Base-by-base conservation (phyloP, 2,888 invertebrate genomes). In the Bellardia bayeri region DNA sequence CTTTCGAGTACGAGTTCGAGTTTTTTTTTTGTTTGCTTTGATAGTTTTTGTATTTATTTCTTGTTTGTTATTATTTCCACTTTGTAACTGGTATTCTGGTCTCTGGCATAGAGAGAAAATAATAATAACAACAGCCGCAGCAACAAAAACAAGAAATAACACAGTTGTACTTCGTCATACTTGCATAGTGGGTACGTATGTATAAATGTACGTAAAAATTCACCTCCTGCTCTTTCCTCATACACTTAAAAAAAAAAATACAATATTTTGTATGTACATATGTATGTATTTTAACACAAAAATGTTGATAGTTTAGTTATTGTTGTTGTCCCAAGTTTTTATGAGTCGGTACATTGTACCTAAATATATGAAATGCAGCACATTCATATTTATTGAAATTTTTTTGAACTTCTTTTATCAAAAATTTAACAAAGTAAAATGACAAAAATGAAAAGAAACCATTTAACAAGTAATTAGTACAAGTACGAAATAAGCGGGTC, bases 1-100 rank as follows among this genome's bases (percentile, higher is more conserved):
- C 92, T 92, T 92, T 92, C 92, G 92, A 92, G 92, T 92, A 92
- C 92, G 92, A 92, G 91, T 90, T 89, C 88, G 89, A 88, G 87
- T 89, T 88, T 85, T 89, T 85, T 85, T 78, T 51, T 64, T 82
- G 51, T 49, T 40, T 76, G 16, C 16, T 61, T 68, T 82, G 72
- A 16, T 88, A 75, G 58, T 82, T 82, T 42, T 82, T 75, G 63
- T 87, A 64, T 71, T 85, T 75, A 51, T 89, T 84, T 79, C 54
- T 85, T 58, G 78, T 85, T 81, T 79, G 68, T 61, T 82, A 54
- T 79, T 71, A 63, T 71, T 68, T 83, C 61, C 45, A 79, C 83
- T 86, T 87, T 85, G 82, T 82, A 87, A 85, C 79, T 82, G 82
- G 87, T 85, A 87, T 85, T 87, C 64, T 66, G 64, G 64, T 72